phyloP scores from a whole-genome alignment of 2,113 vertebrate species.

The Bungarus multicinctus region DNA sequence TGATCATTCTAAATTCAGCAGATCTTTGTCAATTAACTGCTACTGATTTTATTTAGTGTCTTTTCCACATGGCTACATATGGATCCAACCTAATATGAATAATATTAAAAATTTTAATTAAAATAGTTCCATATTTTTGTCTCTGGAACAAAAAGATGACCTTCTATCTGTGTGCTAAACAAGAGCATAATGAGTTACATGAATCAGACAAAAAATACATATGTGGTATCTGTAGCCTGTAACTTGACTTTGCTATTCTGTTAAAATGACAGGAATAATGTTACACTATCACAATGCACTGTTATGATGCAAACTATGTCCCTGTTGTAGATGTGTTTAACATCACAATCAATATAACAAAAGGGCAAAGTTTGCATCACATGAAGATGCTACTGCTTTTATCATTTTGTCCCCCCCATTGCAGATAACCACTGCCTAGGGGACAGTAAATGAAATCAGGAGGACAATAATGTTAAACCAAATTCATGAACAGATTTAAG shows the following conservation, averaged over 20 bases:
- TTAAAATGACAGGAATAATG: background rate
- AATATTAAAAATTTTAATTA: background rate
- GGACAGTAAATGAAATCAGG: background rate
- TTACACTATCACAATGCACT: background rate
- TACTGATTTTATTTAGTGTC: background rate
- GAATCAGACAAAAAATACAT: background rate
- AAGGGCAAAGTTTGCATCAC: background rate
- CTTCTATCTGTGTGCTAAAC: background rate
- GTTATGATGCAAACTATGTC: background rate
- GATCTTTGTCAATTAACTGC: background rate
- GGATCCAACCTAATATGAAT: background rate
- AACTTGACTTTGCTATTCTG: background rate
- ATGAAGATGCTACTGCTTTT: background rate
- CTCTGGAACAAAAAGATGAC: background rate
- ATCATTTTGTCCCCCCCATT: background rate
- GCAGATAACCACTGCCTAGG: background rate
- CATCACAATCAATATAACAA: background rate
- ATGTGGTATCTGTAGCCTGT: background rate
- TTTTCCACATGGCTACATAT: background rate
- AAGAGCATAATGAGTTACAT: background rate
- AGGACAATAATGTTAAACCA: background rate
- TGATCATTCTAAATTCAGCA: background rate
- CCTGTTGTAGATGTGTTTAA: background rate
- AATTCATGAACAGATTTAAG: background rate
- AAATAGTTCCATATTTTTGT: background rate